Evolutionary conservation across 2,797 vertebrate genomes (phyloP).

Genomic region (Babyrousa celebensis): DNA sequence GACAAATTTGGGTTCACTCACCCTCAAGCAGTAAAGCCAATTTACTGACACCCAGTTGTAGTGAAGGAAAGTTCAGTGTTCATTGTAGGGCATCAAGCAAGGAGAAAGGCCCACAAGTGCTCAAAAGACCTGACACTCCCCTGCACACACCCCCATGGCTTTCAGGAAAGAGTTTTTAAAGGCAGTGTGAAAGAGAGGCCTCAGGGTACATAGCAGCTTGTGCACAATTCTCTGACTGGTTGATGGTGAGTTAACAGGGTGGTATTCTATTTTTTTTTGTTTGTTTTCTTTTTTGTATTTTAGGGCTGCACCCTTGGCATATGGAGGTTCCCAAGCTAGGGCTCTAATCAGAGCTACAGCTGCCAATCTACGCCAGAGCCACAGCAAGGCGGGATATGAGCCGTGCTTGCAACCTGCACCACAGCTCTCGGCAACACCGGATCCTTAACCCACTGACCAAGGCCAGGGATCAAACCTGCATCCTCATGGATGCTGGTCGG

Average conservation of each 20-base stretch:
- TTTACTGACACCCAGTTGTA: too few relatives aligned
- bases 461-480: too few relatives aligned
- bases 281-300: too few relatives aligned
- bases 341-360: too few relatives aligned
- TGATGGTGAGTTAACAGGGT: neutral
- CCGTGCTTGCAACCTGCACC: too few relatives aligned
- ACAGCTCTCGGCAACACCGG: too few relatives aligned
- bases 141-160: neutral
- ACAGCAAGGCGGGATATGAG: too few relatives aligned
- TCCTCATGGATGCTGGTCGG: too few relatives aligned
- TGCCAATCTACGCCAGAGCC: too few relatives aligned
- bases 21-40: neutral
- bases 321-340: too few relatives aligned
- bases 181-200: neutral
- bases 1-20: neutral
- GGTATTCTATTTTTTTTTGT: neutral
- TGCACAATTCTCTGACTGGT: neutral
- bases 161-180: neutral
- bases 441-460: too few relatives aligned
- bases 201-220: neutral
- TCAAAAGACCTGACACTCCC: neutral
- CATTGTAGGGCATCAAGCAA: neutral
- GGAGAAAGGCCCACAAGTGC: neutral
- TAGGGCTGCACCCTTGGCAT: too few relatives aligned
- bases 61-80: neutral